Percentiles rank a stretch among this genome's conserved stretches.
Conservation (phyloP, 2,888 invertebrate genomes). For the Tenodera sinensis region DNA sequence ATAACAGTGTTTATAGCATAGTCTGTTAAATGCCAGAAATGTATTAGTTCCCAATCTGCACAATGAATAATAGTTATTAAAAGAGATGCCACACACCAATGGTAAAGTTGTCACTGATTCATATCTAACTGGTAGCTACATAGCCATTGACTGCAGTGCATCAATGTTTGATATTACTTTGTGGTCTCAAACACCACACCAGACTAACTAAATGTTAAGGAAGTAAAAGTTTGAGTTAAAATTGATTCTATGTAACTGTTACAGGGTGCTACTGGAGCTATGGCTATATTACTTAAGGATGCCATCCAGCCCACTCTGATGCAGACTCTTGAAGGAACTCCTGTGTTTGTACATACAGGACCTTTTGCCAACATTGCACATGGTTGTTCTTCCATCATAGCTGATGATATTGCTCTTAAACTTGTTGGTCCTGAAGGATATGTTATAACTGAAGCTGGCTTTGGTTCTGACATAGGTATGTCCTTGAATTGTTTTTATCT, state of each 20-base stretch:
- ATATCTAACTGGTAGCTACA: too few species aligned
- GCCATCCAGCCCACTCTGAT: slow-evolving; percentile 93
- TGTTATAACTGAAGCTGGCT: slow-evolving; percentile 97
- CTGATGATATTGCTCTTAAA: slow-evolving; percentile 90
- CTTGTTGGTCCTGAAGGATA: slow-evolving; percentile 87
- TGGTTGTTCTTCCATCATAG: slow-evolving; percentile 94
- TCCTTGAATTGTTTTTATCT: not conserved
- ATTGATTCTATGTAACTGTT: slow-evolving; percentile 24
- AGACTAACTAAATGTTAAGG: too few species aligned
- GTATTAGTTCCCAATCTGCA: too few species aligned
- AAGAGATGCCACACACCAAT: too few species aligned
- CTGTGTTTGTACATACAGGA: slow-evolving; percentile 94
- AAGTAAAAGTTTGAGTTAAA: too few species aligned
- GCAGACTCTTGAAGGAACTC: slow-evolving; percentile 95
- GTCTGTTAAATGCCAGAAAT: too few species aligned
- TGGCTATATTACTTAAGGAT: slow-evolving; percentile 88
- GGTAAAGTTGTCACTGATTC: too few species aligned
- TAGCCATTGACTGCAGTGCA: too few species aligned
- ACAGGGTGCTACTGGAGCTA: slow-evolving; percentile 88
- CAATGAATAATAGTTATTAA: too few species aligned
- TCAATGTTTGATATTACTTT: too few species aligned
- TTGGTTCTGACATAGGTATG: slow-evolving; percentile 93
- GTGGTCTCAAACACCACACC: too few species aligned
- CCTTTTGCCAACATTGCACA: slow-evolving; percentile 99
- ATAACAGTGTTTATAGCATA: too few species aligned